Evolutionary conservation across 2,797 vertebrate genomes (phyloP).

Genomic region (Molossus molossus): DNA sequence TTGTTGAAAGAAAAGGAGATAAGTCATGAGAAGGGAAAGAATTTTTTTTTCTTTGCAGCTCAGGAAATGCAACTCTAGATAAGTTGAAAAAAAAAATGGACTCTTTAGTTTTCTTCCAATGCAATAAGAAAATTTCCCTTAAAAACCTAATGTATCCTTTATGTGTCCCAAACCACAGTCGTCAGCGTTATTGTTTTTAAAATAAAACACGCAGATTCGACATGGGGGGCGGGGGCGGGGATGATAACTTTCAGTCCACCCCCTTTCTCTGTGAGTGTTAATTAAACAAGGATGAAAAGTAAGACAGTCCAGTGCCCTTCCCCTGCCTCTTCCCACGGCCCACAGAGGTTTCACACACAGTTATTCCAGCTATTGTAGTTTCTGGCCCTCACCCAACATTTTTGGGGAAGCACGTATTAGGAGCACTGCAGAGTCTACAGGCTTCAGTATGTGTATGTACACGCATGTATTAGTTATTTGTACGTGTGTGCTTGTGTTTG

Average conservation of each 20-base stretch:
- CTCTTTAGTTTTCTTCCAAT: slow-evolving; percentile 39
- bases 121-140: slow-evolving; percentile 72
- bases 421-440: not conserved
- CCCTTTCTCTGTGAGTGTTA: slow-evolving; percentile 48
- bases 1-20: slow-evolving; percentile 84
- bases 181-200: not conserved
- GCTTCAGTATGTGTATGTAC: not conserved
- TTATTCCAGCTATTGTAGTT: slow-evolving; percentile 59
- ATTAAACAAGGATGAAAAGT: slow-evolving; percentile 74
- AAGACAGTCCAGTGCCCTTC: slow-evolving; percentile 40
- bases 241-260: not conserved
- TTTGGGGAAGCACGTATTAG: not conserved
- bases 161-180: not conserved
- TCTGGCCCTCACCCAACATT: slow-evolving; percentile 64
- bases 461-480: not conserved
- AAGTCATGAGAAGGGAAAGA: slow-evolving; percentile 83
- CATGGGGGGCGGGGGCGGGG: not conserved
- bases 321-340: slow-evolving; percentile 41
- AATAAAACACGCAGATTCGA: not conserved
- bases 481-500: not conserved
- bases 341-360: slow-evolving; percentile 1
- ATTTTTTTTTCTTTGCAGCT: slow-evolving; percentile 67
- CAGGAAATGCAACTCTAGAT: slow-evolving; percentile 78
- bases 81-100: slow-evolving; percentile 65
- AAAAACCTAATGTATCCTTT: slow-evolving; percentile 53